These are phyloP conservation scores for Alces alces DNA, from an alignment of 2,113 vertebrate species.

Conservation along the genomic window DNA sequence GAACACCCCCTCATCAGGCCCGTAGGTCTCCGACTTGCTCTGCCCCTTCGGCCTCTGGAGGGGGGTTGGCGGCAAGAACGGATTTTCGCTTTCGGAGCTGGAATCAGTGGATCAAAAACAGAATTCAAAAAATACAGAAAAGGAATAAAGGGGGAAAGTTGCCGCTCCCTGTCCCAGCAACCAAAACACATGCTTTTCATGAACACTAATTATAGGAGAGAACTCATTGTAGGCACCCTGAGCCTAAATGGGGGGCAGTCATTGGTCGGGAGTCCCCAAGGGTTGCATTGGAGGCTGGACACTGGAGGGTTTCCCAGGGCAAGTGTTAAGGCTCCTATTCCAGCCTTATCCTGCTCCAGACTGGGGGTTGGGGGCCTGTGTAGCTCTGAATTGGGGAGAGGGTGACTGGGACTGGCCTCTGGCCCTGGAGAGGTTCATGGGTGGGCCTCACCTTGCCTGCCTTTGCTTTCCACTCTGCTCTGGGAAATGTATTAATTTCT, in stretches of 20 bases:
- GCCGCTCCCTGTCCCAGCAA: background rate
- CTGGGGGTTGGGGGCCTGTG: background rate
- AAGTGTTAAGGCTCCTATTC: background rate
- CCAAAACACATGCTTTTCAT: conserved; percentile 60
- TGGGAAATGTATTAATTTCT: conserved; percentile 14
- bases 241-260: conserved; percentile 29
- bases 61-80: conserved; percentile 9
- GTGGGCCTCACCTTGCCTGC: conserved; percentile 33
- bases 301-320: background rate
- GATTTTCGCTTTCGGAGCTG: conserved; percentile 40
- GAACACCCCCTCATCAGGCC: conserved; percentile 66
- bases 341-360: background rate
- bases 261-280: conserved; percentile 42
- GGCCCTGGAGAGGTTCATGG: background rate
- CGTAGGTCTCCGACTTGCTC: background rate
- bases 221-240: conserved; percentile 46
- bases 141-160: conserved; percentile 69
- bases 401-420: background rate
- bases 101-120: conserved; percentile 76
- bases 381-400: background rate
- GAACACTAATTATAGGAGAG: conserved; percentile 59
- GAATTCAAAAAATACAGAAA: conserved; percentile 64
- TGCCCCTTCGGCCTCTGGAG: background rate
- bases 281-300: background rate
- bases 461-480: conserved; percentile 8